phyloP scores from a whole-genome alignment of 2,113 vertebrate genomes.

The Phainopepla nitens region DNA sequence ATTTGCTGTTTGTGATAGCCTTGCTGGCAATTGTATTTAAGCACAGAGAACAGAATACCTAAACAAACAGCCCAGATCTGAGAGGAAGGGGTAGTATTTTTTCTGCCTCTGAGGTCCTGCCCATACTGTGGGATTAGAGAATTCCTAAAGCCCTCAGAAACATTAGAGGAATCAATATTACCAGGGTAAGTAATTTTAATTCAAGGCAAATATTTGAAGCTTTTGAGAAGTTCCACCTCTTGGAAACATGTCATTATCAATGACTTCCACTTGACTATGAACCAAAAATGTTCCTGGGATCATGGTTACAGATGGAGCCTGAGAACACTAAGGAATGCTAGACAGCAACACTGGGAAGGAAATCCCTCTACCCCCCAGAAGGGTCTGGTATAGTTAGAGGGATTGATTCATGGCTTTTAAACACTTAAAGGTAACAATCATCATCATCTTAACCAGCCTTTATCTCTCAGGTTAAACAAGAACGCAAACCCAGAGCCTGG shows the following conservation, averaged over 20 bases:
- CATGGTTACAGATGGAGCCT: background rate
- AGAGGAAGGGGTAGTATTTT: background rate
- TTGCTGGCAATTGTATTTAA: background rate
- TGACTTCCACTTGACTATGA: background rate
- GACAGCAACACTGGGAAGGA: background rate
- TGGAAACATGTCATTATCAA: background rate
- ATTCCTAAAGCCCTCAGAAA: background rate
- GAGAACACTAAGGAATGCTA: background rate
- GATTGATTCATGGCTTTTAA: background rate
- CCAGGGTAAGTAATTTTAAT: background rate
- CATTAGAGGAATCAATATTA: background rate
- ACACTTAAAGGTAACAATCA: background rate
- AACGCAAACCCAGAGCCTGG: background rate
- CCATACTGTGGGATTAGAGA: background rate
- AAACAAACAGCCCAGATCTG: background rate
- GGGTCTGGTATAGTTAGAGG: background rate
- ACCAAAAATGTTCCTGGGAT: background rate
- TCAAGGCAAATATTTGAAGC: background rate
- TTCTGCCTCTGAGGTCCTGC: background rate
- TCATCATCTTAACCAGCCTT: background rate
- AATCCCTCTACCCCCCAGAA: fast-evolving
- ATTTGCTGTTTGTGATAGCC: background rate
- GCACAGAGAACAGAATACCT: background rate
- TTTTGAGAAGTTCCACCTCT: background rate
- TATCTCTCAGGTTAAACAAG: background rate